Evolutionary conservation across 2,797 vertebrate species (phyloP).

Genomic region (Ceyx erithaca): DNA sequence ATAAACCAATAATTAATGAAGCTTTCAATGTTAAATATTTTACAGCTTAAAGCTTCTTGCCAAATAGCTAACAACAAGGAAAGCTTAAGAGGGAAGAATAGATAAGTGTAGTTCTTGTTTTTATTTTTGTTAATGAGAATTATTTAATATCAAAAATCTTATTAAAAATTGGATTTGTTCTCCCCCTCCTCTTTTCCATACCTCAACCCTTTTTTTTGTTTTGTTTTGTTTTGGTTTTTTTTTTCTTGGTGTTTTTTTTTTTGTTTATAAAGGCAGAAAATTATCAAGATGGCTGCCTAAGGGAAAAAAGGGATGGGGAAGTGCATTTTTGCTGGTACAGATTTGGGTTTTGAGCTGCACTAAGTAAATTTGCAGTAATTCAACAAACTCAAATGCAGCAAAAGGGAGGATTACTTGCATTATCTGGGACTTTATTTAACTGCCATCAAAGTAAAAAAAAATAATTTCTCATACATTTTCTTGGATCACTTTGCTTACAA

Average conservation of each 20-base stretch:
- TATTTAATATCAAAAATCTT: not conserved
- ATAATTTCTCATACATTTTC: not conserved
- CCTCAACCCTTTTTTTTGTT: too few relatives aligned
- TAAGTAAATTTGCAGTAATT: not conserved
- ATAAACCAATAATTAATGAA: not conserved
- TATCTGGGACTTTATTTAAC: not conserved
- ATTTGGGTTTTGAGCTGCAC: not conserved
- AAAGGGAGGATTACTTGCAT: not conserved
- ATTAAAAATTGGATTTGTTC: not conserved
- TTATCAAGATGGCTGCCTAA: not conserved
- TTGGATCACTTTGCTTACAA: not conserved
- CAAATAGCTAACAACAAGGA: not conserved
- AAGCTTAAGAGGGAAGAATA: constrained; percentile 14
- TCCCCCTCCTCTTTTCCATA: too few relatives aligned
- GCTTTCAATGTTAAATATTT: not conserved
- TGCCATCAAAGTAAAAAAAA: not conserved
- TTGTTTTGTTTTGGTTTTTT: too few relatives aligned
- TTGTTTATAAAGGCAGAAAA: not conserved
- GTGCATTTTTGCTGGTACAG: not conserved
- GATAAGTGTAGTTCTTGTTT: not conserved
- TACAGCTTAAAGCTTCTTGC: not conserved
- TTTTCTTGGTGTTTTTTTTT: too few relatives aligned
- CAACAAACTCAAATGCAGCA: not conserved
- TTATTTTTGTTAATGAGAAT: constrained; percentile 4
- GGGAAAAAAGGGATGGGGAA: not conserved